Base-by-base conservation (phyloP, 2,113 vertebrate species). In the Burhinus bistriatus region DNA sequence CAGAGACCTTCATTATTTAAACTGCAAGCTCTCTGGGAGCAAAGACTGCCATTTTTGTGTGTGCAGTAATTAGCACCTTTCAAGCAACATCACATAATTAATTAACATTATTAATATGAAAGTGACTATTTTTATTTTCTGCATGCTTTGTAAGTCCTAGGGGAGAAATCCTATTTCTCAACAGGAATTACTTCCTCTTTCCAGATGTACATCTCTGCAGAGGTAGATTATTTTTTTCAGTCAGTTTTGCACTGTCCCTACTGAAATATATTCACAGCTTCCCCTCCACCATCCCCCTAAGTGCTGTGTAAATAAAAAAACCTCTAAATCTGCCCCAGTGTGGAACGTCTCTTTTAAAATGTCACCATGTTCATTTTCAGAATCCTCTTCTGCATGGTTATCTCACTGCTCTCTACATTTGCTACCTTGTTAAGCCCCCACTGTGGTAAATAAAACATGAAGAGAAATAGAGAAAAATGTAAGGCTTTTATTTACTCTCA, bases 391-490 rank as follows among this genome's bases (percentile, higher is more conserved):
- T 93, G 92, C 95, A 82, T 92, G 55, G 93, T 93, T 97, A 96
- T 97, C 95, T 93, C 87, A 68, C 77, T 8, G 81, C 86, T 95
- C 94, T 96, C 96, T 93, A 96, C 96, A 96, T 97, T 97, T 95
- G 95, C 97, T 96, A 95, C 94, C 96, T 97, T 97, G 98, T 97
- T 97, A 97, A 96, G 83, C 87, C 94, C 95, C 96, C 95, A 91
- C 93, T 95, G 96, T 89, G 97, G 97, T 97, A 98, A 98, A 98
- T 98, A 98, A 98, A 98, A 98, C 97, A 98, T 97, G 97, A 98
- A 97, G 96, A 96, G 97, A 96, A 97, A 97, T 84, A 96, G 97
- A 96, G 96, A 96, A 96, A 97, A 97, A 96, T 95, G 97, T 97
- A 96, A 94, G 93, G 92, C 96, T 97, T 97, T 98, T 98, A 98